Base-by-base conservation (phyloP, 2,888 invertebrate species). In the Argyresthia goedartella region DNA sequence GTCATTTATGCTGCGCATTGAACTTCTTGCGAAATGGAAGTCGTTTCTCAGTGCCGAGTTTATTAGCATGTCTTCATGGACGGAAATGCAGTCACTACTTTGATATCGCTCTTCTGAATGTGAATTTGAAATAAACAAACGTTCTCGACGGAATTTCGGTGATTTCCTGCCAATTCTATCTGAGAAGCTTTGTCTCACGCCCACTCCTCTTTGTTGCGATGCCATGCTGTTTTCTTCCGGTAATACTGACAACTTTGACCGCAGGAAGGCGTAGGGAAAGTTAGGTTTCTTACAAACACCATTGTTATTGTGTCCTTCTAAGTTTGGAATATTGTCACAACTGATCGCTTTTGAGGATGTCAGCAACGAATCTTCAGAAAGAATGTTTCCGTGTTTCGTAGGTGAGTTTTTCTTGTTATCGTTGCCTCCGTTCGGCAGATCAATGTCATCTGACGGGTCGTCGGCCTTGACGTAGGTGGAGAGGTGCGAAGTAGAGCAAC, bases 401-500 rank as follows among this genome's bases (percentile, higher is more conserved):
- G 80, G 73, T 51, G 84, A 77, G 53, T 60, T 69, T 68, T 84
- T 76, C 56, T 55, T 55, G 57, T 68, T 70, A 62, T 73, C 74
- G 62, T 74, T 73, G 59, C 73, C 69, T 55, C 80, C 65, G 65
- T 85, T 87, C 72, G 89, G 85, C 60, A 92, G 82, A 66, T 92
- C 93, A 52, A 93, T 88, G 44, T 92, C 93, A 63, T 93, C 93
- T n/a, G 92, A 92, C 8, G 93, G 93, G 76, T 93, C 93, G 68
- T 93, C 93, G 56, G 92, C 93, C 68, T 92, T 92, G 41, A 93
- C 89, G 66, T 93, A 93, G 25, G 90, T 91, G 56, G 92, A 92
- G 59, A 93, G 74, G 66, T 93, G 93, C 52, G 93, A 93, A 34
- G 93, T 93, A 41, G 93, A 93, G 69, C 92, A 92, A 67, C 92